phyloP scores from a whole-genome alignment of 2,797 vertebrate genomes.

The Pristis pectinata region DNA sequence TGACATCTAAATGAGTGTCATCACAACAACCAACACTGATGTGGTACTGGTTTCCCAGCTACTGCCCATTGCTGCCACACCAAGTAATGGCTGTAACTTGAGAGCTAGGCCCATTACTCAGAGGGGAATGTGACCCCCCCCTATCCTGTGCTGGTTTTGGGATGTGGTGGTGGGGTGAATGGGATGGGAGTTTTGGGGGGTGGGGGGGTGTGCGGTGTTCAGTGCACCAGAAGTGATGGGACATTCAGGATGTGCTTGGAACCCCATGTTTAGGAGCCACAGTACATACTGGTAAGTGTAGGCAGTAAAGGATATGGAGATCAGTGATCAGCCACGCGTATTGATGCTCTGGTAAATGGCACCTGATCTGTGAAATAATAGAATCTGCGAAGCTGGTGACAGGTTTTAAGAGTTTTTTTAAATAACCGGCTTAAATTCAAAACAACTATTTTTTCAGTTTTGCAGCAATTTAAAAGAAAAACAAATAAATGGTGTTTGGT shows the following conservation, averaged over 20 bases:
- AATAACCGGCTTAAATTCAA: slow-evolving; percentile 24
- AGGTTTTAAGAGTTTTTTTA: slow-evolving; percentile 1
- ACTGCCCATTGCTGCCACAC: background rate
- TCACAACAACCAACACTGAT: background rate
- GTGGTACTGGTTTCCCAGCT: background rate
- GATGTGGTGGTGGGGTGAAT: too few species aligned
- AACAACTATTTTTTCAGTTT: slow-evolving; percentile 33
- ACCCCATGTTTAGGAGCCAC: too few species aligned
- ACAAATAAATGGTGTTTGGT: background rate
- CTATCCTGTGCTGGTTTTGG: too few species aligned
- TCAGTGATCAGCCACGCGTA: background rate
- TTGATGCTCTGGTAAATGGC: background rate
- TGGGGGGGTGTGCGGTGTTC: too few species aligned
- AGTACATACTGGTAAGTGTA: too few species aligned
- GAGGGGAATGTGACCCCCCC: background rate
- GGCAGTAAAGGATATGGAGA: too few species aligned
- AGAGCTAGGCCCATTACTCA: background rate
- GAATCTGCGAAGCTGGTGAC: background rate
- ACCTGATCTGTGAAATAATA: background rate
- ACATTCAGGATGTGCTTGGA: too few species aligned
- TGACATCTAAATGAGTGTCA: background rate
- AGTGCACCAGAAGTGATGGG: too few species aligned
- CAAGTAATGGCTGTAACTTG: background rate
- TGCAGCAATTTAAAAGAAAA: slow-evolving; percentile 8
- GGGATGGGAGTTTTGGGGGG: too few species aligned